Evolutionary conservation across 2,113 vertebrate species (phyloP), one percentile per base, ranked within the genome.

Genomic region (Plectropomus leopardus): DNA sequence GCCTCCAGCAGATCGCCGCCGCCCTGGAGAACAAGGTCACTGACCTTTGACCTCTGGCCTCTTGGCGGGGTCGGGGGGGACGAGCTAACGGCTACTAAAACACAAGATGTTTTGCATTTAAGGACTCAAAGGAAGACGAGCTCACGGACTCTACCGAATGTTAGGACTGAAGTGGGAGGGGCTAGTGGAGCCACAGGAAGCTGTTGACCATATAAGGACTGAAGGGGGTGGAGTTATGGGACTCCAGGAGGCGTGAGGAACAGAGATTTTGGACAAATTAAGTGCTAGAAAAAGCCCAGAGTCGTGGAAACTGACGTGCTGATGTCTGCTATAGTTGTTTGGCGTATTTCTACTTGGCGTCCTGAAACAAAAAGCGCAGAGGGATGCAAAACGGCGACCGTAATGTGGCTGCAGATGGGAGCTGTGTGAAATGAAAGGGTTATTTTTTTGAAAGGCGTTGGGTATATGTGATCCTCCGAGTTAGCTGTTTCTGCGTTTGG

Each of bases 1-100:
- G 98, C 88, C 96, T 99, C 75, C 98, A 99, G 90, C 98, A 99
- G 93, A 97, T 99, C 23, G 98, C 98, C 0, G 98, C 98, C 23
- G 98, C 97, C 0, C 94, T 99, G 81, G 98, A 99, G 95, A 97
- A 99, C 94, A 99, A 98, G 94, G 97, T 98, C 93, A 99, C 98
- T 0, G 98, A 99, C 94, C 97, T 99, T 93, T 99, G 96, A 97
- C 93, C 93, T 58, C 86, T 44, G 14, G 61, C 72, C 78, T 63
- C 13, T 0, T 0, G 42, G 36, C 58, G 86, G 65, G 84, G 60
- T 14, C 17, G 0, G 23, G 64, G 61, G 44, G 60, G 54, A 73
- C 15, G 76, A 63, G 81, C 51, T 70, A 34, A 76, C 21, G 32
- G 34, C 65, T 36, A 59, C 55, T 63, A 47, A 77, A 80, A 66